Evolutionary conservation across 2,888 invertebrate species (phyloP).

Genomic region (Rhorus exstirpatorius): DNA sequence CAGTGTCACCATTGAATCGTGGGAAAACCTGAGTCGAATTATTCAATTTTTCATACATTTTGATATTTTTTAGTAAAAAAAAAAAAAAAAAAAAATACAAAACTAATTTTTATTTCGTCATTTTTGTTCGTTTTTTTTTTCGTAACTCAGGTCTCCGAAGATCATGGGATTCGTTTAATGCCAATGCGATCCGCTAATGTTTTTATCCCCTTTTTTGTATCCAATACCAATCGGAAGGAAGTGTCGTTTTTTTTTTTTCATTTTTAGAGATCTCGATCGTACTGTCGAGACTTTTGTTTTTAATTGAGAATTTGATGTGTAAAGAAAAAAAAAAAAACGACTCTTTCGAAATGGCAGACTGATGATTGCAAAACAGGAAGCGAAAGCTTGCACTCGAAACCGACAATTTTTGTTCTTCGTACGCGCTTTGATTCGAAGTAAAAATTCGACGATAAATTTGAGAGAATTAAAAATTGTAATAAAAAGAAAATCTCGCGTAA

Average conservation of each 20-base stretch:
- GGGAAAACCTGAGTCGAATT: conserved; percentile 54
- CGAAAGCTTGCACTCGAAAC: conserved; percentile 7
- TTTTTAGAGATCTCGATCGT: no score
- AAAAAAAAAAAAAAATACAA: no score
- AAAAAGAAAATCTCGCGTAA: conserved; percentile 14
- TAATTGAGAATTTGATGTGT: no score
- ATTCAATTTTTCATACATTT: neutral
- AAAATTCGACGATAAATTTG: neutral
- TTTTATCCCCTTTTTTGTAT: conserved; percentile 6
- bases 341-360: conserved; percentile 2
- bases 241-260: neutral
- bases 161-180: conserved; percentile 49
- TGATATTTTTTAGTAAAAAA: no score
- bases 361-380: neutral
- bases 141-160: conserved; percentile 51
- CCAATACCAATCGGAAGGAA: neutral
- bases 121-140: neutral
- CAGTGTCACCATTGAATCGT: conserved; percentile 72
- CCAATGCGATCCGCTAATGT: conserved; percentile 60
- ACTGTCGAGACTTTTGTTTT: no score
- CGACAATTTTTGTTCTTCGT: conserved; percentile 31
- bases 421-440: conserved; percentile 15
- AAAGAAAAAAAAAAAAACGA: neutral
- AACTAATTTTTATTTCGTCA: neutral
- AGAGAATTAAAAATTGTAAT: no score